phyloP scores from a whole-genome alignment of 2,113 vertebrate genomes.

The Jaculus jaculus region DNA sequence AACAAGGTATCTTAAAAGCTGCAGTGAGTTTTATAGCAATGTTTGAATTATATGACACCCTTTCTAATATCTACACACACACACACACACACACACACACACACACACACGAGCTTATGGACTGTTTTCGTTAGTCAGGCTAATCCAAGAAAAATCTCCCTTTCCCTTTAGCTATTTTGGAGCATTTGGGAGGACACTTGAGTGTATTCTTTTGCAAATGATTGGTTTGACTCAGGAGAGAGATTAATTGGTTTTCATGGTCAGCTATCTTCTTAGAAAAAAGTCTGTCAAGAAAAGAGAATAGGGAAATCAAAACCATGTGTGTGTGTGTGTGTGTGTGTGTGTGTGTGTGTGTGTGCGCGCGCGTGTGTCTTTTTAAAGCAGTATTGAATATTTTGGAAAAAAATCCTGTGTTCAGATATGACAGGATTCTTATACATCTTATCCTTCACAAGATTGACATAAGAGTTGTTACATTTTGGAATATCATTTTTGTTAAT shows the following conservation, averaged over 20 bases:
- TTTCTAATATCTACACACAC: not conserved
- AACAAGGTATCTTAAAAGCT: not conserved
- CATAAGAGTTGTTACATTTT: not conserved
- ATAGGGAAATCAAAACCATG: not conserved
- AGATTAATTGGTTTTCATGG: slow-evolving; percentile 60
- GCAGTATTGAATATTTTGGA: slow-evolving; percentile 7
- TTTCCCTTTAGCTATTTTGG: not conserved
- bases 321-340: not conserved
- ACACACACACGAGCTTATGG: not conserved
- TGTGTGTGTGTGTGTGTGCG: not conserved
- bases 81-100: not conserved
- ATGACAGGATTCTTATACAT: slow-evolving; percentile 24
- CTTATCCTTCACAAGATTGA: not conserved
- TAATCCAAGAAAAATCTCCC: slow-evolving; percentile 22
- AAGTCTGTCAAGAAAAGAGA: slow-evolving; percentile 34
- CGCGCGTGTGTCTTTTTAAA: not conserved
- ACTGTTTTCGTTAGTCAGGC: not conserved
- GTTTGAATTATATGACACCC: not conserved
- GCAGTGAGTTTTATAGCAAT: not conserved
- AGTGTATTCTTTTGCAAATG: slow-evolving; percentile 36
- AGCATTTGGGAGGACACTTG: not conserved
- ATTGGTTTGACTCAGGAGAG: slow-evolving; percentile 55
- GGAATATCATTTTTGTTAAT: not conserved
- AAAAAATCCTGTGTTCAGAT: slow-evolving; percentile 19
- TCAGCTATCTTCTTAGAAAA: slow-evolving; percentile 49